These are phyloP conservation scores for Mormoops blainvillei DNA, from an alignment of 2,113 vertebrate genomes.

Conservation along the genomic window DNA sequence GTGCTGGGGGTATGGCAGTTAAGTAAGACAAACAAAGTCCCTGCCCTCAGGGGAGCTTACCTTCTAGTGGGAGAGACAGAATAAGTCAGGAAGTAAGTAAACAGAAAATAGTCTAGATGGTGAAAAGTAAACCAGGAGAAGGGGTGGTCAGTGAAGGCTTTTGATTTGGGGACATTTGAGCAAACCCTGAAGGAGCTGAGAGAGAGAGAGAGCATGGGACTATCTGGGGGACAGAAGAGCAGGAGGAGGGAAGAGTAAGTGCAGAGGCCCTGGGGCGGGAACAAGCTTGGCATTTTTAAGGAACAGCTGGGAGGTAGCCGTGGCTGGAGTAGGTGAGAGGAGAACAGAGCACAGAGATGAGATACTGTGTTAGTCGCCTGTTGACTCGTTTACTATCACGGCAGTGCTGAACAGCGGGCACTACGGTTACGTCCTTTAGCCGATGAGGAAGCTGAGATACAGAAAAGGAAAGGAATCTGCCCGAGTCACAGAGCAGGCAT, in stretches of 20 bases:
- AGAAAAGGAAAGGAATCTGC: not conserved
- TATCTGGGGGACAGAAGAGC: too few species aligned
- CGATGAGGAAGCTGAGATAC: not conserved
- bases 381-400: not conserved
- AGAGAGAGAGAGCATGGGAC: not conserved
- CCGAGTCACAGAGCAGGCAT: not conserved
- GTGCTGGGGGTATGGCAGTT: not conserved
- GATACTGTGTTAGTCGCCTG: too few species aligned
- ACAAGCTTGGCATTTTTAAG: not conserved
- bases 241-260: not conserved
- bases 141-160: not conserved
- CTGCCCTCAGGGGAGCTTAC: not conserved
- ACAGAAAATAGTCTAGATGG: not conserved
- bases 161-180: not conserved
- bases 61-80: not conserved
- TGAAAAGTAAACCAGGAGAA: not conserved
- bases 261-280: not conserved
- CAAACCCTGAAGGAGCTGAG: not conserved
- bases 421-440: not conserved
- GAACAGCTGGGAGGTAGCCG: not conserved
- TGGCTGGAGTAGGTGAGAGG: not conserved
- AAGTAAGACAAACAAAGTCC: not conserved
- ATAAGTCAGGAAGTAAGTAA: not conserved
- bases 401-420: not conserved
- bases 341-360: not conserved